Conservation (phyloP, 1,140 invertebrate species). For the Drosophila santomea region DNA sequence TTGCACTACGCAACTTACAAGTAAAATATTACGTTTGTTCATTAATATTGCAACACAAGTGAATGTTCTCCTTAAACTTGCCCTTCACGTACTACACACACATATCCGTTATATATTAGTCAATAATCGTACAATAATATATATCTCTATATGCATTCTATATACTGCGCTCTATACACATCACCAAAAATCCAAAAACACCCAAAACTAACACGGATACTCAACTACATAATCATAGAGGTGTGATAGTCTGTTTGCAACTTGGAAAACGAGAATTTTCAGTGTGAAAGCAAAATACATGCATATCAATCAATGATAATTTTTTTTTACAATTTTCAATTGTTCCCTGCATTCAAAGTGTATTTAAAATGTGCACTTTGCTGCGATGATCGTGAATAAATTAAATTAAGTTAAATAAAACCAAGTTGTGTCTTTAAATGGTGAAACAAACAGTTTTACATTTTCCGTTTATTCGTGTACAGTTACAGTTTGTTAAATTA, state of each 20-base stretch:
- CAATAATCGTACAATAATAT: conserved; percentile 76
- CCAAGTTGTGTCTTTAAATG: conserved; percentile 45
- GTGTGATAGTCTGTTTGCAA: conserved; percentile 30
- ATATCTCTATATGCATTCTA: conserved; percentile 57
- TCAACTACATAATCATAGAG: conserved; percentile 72
- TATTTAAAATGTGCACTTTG: conserved; percentile 57
- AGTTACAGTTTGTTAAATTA: conserved; percentile 67
- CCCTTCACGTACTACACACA: conserved; percentile 64
- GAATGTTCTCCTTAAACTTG: conserved; percentile 62
- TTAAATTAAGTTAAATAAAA: conserved; percentile 36
- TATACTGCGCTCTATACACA: conserved; percentile 75
- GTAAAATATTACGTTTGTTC: conserved; percentile 39
- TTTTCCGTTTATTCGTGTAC: conserved; percentile 76
- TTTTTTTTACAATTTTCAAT: conserved; percentile 74
- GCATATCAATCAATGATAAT: conserved; percentile 32
- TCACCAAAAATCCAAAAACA: conserved; percentile 73
- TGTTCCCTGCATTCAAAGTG: conserved; percentile 81
- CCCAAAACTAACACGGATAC: conserved; percentile 79
- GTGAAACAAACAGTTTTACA: conserved; percentile 55
- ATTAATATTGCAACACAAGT: conserved; percentile 75
- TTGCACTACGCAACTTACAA: conserved; percentile 69
- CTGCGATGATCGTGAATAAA: conserved; percentile 44
- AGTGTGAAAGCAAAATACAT: conserved; percentile 18
- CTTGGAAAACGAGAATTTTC: conserved; percentile 23
- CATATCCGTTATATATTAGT: conserved; percentile 69